Evolutionary conservation across 1,140 invertebrate species (phyloP).

Genomic region (Bradysia coprophila): DNA sequence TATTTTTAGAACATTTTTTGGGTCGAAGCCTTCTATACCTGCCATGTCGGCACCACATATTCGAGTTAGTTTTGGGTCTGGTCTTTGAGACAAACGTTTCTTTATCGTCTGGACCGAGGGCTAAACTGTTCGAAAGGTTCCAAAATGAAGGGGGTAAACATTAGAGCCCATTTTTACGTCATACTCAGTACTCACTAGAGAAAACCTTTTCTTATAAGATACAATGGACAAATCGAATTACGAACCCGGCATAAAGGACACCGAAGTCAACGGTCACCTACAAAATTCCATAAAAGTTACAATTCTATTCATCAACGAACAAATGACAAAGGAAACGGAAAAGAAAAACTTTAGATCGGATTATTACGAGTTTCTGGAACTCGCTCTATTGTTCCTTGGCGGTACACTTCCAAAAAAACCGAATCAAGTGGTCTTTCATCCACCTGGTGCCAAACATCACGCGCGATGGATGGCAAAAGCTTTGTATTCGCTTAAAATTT

Average conservation of each 20-base stretch:
- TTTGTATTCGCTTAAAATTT: slow-evolving; percentile 20
- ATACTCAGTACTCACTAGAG: not conserved
- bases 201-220: not conserved
- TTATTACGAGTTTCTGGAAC: slow-evolving; percentile 8
- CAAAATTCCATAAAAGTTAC: not conserved
- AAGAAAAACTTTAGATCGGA: not conserved
- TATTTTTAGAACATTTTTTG: not conserved
- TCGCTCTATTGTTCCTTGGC: too few species aligned
- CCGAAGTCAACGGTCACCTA: not conserved
- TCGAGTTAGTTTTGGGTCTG: too few species aligned
- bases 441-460: slow-evolving; percentile 15
- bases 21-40: not conserved
- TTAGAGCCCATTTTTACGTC: not conserved
- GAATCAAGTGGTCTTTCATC: slow-evolving; percentile 1
- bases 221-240: not conserved
- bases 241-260: not conserved
- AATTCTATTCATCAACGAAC: not conserved
- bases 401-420: slow-evolving; percentile 4
- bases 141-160: not conserved
- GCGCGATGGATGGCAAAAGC: slow-evolving; percentile 19
- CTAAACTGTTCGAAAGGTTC: not conserved
- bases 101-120: too few species aligned
- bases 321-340: not conserved
- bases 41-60: too few species aligned
- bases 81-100: too few species aligned